Base-by-base conservation (phyloP, 1,140 invertebrate species). In the Subanguina moxae region DNA sequence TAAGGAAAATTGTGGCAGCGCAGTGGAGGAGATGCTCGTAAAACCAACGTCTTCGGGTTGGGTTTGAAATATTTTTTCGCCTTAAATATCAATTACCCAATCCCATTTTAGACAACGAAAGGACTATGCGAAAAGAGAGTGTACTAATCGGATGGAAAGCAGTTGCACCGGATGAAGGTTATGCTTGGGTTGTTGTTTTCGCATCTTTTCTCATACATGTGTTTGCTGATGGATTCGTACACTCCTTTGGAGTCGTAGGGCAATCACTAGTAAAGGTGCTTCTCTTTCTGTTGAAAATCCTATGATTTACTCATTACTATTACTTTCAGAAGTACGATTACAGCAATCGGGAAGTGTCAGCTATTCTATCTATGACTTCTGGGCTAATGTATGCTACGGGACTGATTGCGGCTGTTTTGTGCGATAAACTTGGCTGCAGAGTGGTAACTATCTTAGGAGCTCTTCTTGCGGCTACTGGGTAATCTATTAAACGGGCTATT, bases 201-300 rank as follows among this genome's bases (percentile, higher is more conserved):
- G 48, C 3, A 46, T 93, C 91, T 15, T 98, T 98, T 84, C 89
- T 96, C 87, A 94, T 94, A 83, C 97, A 97, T 87, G 89, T 97
- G 86, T 91, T 97, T 72, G 92, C 96, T 19, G 94, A 98, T 83
- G 94, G 94, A 13, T 83, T 86, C 61, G 82, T 84, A 21, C 86
- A 86, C 72, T 84, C 85, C 8, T 85, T 86, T 71, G 85, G 84
- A n/a, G 76, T 81, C 13, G 68, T 81, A 5, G 74, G 69, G 21
- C 71, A 80, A 42, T 65, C 62, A 5, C 72, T 94, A 75, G 84
- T 91, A 56, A 83, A 86, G 15, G 90, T 21, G 23, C 17, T 21
- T 3, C 3, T 52, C 17, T 52, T 52, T 19, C 83, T 48, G 57
- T 46, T 48, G 11, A 19, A 64, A n/a, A n/a, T n/a, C n/a, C 32